Conservation (phyloP, 2,888 invertebrate species). For the Conomelus anceps region DNA sequence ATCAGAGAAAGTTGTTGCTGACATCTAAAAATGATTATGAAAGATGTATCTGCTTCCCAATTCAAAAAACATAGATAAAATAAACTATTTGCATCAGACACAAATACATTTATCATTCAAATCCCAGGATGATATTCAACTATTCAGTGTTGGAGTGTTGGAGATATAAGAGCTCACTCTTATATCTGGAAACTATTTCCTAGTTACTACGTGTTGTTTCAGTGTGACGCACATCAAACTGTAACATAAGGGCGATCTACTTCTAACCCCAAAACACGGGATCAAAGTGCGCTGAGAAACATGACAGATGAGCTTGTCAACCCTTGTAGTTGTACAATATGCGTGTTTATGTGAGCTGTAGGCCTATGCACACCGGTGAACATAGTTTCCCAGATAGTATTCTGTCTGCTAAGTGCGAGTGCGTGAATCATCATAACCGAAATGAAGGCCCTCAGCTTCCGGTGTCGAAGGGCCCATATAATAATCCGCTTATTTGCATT, state of each 20-base stretch:
- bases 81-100: no score
- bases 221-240: neutral
- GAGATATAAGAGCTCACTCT: no score
- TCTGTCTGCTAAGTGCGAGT: neutral
- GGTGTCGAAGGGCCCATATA: neutral
- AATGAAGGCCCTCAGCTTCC: neutral
- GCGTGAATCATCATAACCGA: neutral
- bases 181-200: neutral
- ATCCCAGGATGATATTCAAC: no score
- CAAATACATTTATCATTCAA: no score
- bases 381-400: neutral
- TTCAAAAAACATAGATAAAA: no score
- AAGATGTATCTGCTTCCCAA: no score
- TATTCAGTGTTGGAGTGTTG: no score
- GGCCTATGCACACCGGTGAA: neutral
- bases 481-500: conserved; percentile 2
- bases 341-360: neutral
- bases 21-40: no score
- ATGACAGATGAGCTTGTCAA: neutral
- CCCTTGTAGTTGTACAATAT: neutral
- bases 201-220: neutral
- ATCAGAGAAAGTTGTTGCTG: no score
- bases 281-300: neutral
- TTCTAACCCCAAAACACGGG: neutral
- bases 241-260: neutral